A percentile compares a stretch with the other conserved stretches of the same genome.
phyloP scores from a whole-genome alignment of 35 echinoderm and acorn worm species.

The Ophiothrix spiculata region DNA sequence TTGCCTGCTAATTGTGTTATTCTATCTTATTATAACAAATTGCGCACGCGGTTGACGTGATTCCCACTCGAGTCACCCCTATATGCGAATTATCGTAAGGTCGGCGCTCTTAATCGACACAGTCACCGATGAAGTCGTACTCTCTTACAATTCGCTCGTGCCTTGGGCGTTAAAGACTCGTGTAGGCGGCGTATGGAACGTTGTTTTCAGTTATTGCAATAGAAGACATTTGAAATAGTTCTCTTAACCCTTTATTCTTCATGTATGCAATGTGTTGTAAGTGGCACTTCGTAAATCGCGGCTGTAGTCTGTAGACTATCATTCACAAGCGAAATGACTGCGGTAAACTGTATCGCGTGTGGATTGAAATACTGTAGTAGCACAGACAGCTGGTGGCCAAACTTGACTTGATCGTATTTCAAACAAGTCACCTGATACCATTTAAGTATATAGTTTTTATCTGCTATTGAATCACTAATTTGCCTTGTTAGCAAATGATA shows the following conservation, averaged over 20 bases:
- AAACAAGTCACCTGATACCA: not conserved
- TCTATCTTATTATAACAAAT: not conserved
- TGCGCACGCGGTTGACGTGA: not conserved
- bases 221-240: not conserved
- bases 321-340: slow-evolving; percentile 1
- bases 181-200: not conserved
- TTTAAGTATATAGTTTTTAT: not conserved
- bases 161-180: not conserved
- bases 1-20: not conserved
- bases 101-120: too few relatives aligned
- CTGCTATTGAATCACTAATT: not conserved
- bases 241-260: not conserved
- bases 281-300: not conserved
- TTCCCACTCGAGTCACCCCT: not conserved
- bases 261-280: not conserved
- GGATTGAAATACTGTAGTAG: not conserved
- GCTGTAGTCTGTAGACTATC: not conserved
- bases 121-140: not conserved
- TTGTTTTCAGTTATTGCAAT: not conserved
- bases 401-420: slow-evolving; percentile 1
- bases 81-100: not conserved
- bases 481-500: not conserved
- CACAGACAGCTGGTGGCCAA: slow-evolving; percentile 3
- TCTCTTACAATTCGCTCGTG: not conserved
- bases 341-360: not conserved